These are phyloP conservation scores for Andinoacara biseriatus DNA, from an alignment of 2,113 vertebrate species.

Conservation along the genomic window DNA sequence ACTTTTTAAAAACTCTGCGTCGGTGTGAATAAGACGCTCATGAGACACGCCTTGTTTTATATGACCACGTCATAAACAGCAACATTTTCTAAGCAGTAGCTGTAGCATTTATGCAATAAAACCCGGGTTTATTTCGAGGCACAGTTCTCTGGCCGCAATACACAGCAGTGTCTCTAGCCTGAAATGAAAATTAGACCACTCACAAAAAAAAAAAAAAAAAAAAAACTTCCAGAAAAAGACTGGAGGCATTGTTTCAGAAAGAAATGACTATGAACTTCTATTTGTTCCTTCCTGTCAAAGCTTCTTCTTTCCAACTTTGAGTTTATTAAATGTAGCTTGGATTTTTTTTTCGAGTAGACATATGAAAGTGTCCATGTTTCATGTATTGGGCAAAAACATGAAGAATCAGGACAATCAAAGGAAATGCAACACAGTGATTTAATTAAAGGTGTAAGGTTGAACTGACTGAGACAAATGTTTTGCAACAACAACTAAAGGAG, in stretches of 20 bases:
- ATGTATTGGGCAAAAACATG: not conserved
- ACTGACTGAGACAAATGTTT: not conserved
- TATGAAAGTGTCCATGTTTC: not conserved
- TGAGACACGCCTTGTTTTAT: not conserved
- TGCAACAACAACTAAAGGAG: not conserved
- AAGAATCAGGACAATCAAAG: not conserved
- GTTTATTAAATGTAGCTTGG: not conserved
- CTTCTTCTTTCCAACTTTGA: not conserved
- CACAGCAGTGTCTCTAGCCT: not conserved
- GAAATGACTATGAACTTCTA: not conserved
- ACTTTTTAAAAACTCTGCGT: not conserved
- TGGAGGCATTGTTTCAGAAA: not conserved
- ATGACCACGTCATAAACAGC: conserved; percentile 2
- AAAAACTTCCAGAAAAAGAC: not conserved
- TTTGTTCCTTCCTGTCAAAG: not conserved
- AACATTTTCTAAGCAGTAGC: not conserved
- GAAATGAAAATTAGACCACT: not conserved
- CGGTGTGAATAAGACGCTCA: not conserved
- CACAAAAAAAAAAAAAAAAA: no score
- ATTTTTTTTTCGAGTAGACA: not conserved
- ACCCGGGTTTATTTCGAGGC: not conserved
- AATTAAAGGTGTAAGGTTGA: not conserved
- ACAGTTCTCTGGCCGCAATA: not conserved
- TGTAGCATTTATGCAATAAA: not conserved
- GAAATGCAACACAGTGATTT: not conserved